Evolutionary conservation across 2,888 invertebrate genomes (phyloP).

Genomic region (Xanthia icteritia): DNA sequence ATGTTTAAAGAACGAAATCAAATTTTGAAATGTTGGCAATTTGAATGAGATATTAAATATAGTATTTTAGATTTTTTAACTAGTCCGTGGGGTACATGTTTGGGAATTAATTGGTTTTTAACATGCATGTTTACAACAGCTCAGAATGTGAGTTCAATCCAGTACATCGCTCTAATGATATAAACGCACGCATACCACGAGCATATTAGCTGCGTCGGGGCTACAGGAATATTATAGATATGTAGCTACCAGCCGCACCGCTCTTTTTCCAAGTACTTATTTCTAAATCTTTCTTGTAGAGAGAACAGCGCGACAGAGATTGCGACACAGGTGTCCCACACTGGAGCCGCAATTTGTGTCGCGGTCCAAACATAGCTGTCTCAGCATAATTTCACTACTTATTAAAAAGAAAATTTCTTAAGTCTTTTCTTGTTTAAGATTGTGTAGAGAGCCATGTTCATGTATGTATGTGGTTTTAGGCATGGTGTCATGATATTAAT

Average conservation of each 20-base stretch:
- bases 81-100: too few relatives aligned
- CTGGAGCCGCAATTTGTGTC: slow-evolving; percentile 57
- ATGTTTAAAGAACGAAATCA: background rate
- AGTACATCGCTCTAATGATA: background rate
- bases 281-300: slow-evolving; percentile 38
- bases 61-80: background rate
- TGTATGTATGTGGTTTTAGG: background rate
- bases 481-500: background rate
- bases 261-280: slow-evolving; percentile 26
- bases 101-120: background rate
- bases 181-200: background rate
- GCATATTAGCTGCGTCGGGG: background rate
- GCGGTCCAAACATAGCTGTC: slow-evolving; percentile 42
- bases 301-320: slow-evolving; percentile 45
- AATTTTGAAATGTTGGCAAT: background rate
- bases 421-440: slow-evolving; percentile 6
- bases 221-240: background rate
- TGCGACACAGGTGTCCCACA: slow-evolving; percentile 58
- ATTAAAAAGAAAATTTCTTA: slow-evolving; percentile 39
- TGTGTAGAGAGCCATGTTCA: background rate
- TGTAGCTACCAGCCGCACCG: background rate
- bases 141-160: background rate
- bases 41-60: background rate
- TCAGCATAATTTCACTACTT: slow-evolving; percentile 51
- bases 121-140: background rate